Evolutionary conservation across 2,113 vertebrate species (phyloP), one percentile per base, ranked within the genome.

Genomic region (Ictalurus punctatus): DNA sequence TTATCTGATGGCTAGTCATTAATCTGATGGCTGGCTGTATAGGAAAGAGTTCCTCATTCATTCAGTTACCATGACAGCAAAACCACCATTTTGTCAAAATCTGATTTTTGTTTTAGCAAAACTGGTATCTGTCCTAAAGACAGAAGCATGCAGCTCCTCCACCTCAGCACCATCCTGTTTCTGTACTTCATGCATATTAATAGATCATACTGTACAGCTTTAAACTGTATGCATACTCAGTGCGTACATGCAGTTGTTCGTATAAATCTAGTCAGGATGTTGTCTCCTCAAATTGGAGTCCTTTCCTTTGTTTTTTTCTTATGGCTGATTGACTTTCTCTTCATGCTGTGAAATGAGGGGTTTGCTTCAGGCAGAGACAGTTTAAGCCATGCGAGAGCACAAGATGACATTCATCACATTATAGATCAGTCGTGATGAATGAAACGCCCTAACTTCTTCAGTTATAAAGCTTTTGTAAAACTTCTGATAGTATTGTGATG

Each of bases 1-100:
- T 89, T 90, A 89, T 83, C 79, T 56, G 82, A 86, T 54, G 86
- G 76, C n/a, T 84, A 61, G 54, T 84, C 84, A 80, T 89, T 89
- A 89, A 89, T 89, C 80, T 80, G 85, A 84, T 71, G 59, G 80
- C 81, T 37, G 59, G 23, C 80, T 44, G n/a, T 85, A 76, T 40
- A 84, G 61, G 40, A 40, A 54, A 52, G 84, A 79, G 78, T 83
- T 87, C 48, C 30, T 73, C 63, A 58, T 56, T 87, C 87, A 30
- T 80, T 83, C n/a, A 73, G 85, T 86, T 81, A 78, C 69, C 80
- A 88, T 83, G 73, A 82, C 67, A 65, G 82, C 85, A 34, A 65
- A 56, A 71, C 78, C 86, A 37, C 58, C 59, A 56, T 69, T 81
- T 44, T 25, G 1, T 85, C 34, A 76, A 74, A 59, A 52, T 67